Base-by-base conservation (phyloP, 2,888 invertebrate species). In the Cosmia pyralina region DNA sequence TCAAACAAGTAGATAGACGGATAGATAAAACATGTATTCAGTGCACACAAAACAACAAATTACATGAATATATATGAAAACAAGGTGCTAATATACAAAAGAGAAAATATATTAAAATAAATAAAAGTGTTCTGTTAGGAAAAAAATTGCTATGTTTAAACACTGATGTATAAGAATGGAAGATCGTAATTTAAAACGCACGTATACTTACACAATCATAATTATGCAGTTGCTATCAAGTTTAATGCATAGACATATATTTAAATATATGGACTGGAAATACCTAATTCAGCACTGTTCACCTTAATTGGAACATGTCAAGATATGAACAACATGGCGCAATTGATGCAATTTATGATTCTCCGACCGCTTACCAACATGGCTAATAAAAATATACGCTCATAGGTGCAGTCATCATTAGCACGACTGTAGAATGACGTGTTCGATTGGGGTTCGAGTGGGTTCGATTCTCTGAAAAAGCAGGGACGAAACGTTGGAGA, bases 301-400 rank as follows among this genome's bases (percentile, higher is more conserved):
- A 52, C 34, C 55, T 53, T 70, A 79, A 81, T 76, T 80, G 69
- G 60, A 77, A 46, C 65, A 72, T 72, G 82, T 72, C 66, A 69
- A 75, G 52, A 46, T 46, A 57, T 41, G 62, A 59, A 69, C 66
- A 69, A 69, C 71, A 69, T 38, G 68, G 53, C 48, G 11, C 50
- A 60, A 52, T 11, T 58, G 53, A 75, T 59, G 53, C 48, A 66
- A 66, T 79, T 44, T 28, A 60, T 46, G 67, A 68, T 53, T 44
- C 46, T 44, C 7, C 4, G 1, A 0, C 19, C 57, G 13, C 22
- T 46, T 62, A 38, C 34, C 38, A 41, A 66, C 52, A 46, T 52
- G 17, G 8, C 50, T n/a, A 15, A 13, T 62, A 69, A 73, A 58
- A 72, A 59, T 67, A 58, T 28, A 48, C 17, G 3, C 17, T 19